Evolutionary conservation across 2,888 invertebrate genomes (phyloP).

Genomic region (Eristalis arbustorum): DNA sequence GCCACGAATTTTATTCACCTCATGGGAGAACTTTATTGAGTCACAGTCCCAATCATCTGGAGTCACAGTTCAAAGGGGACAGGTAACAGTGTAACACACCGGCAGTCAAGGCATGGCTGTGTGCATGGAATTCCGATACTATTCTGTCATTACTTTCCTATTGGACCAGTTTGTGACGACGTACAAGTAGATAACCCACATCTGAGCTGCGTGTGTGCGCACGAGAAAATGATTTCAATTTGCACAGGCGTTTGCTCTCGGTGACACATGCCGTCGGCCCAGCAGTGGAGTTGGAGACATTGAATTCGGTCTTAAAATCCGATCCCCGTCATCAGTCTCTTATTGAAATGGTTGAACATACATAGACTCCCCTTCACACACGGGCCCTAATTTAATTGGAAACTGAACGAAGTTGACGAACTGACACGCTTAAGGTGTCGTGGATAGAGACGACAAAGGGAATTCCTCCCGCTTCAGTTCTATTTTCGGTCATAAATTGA

Average conservation of each 20-base stretch:
- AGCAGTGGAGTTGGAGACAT: neutral
- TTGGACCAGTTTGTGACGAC: neutral
- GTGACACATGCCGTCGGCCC: neutral
- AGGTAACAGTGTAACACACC: too few species aligned
- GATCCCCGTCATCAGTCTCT: neutral
- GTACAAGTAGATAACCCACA: neutral
- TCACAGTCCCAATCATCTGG: too few species aligned
- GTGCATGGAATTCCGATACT: neutral
- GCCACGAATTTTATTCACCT: neutral
- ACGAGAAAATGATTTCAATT: neutral
- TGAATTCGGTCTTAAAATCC: neutral
- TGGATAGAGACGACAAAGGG: neutral
- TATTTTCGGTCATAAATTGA: neutral
- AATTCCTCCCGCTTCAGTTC: neutral
- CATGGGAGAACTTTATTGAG: neutral
- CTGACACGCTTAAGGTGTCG: neutral
- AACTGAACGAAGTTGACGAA: neutral
- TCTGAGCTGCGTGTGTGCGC: neutral
- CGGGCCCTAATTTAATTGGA: neutral
- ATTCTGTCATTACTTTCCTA: neutral
- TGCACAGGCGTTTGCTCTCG: neutral
- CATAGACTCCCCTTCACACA: neutral
- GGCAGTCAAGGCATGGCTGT: neutral
- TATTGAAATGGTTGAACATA: neutral
- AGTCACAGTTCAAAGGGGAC: too few species aligned